Conservation (phyloP, 2,797 vertebrate genomes). For the Pangasius djambal region DNA sequence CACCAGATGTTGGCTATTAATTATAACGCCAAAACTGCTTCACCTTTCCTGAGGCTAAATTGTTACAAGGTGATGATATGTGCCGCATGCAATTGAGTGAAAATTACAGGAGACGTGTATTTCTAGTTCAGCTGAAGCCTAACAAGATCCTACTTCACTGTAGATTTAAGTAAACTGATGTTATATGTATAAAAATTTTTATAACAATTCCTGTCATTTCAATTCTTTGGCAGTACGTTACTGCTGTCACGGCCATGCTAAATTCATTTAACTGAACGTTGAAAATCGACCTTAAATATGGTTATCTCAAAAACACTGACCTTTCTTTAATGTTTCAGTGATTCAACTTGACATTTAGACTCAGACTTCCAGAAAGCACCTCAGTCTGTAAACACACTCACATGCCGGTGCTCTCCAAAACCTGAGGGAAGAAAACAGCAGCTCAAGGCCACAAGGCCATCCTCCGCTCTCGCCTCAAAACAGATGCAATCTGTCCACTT, state of each 20-base stretch:
- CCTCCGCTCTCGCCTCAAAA: slow-evolving; percentile 32
- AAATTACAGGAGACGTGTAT: slow-evolving; percentile 11
- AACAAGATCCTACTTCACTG: not conserved
- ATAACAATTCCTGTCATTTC: not conserved
- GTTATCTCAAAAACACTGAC: slow-evolving; percentile 16
- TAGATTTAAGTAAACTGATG: not conserved
- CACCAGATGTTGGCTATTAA: slow-evolving; percentile 55
- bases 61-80: slow-evolving; percentile 46
- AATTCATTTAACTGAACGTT: not conserved
- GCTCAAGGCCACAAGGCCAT: slow-evolving; percentile 21
- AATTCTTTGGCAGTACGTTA: too few relatives aligned
- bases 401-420: not conserved
- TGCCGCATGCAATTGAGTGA: slow-evolving; percentile 22
- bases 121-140: not conserved
- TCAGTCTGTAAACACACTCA: slow-evolving; percentile 13
- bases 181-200: not conserved
- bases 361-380: not conserved
- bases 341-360: slow-evolving; percentile 26
- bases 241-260: not conserved
- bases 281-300: not conserved
- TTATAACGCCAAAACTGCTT: slow-evolving; percentile 40
- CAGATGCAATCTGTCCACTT: slow-evolving; percentile 49
- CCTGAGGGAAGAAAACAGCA: slow-evolving; percentile 36
- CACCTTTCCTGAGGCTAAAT: slow-evolving; percentile 28
- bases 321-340: not conserved